Percentiles rank a stretch among this genome's conserved stretches.
These are phyloP conservation scores for Coturnix japonica DNA, from an alignment of 2,113 vertebrate species.

Conservation along the genomic window DNA sequence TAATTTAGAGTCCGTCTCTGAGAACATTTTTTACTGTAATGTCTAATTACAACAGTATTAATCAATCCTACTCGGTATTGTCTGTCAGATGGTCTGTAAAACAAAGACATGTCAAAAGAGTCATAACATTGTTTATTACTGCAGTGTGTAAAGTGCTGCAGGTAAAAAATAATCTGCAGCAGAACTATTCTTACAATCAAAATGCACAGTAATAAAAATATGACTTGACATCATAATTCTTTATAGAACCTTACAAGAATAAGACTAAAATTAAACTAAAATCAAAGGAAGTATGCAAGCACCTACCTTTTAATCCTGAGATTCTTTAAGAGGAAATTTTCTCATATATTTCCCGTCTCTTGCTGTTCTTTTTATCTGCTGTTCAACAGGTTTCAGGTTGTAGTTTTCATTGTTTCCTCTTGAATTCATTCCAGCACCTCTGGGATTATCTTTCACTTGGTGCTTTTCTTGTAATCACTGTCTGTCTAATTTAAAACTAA, in stretches of 20 bases:
- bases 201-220: background rate
- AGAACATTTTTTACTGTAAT: background rate
- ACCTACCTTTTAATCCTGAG: background rate
- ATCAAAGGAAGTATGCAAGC: background rate
- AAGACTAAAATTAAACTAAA: background rate
- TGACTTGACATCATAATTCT: background rate
- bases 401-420: slow-evolving; percentile 71
- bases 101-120: background rate
- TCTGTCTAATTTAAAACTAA: slow-evolving; percentile 60
- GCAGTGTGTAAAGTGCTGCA: background rate
- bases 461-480: slow-evolving; percentile 67
- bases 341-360: slow-evolving; percentile 46
- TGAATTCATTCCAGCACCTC: slow-evolving; percentile 38
- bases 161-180: background rate
- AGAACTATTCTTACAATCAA: background rate
- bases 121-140: background rate
- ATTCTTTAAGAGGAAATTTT: background rate
- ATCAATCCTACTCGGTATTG: background rate
- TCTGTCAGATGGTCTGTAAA: background rate
- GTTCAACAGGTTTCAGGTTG: slow-evolving; percentile 65
- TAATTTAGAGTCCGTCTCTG: background rate
- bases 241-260: background rate
- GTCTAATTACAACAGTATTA: background rate
- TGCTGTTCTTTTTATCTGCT: slow-evolving; percentile 69
- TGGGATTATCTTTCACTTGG: slow-evolving; percentile 39